Conservation (phyloP, 92 coral and sea anemone species). For the Epizoanthus scotinus region DNA sequence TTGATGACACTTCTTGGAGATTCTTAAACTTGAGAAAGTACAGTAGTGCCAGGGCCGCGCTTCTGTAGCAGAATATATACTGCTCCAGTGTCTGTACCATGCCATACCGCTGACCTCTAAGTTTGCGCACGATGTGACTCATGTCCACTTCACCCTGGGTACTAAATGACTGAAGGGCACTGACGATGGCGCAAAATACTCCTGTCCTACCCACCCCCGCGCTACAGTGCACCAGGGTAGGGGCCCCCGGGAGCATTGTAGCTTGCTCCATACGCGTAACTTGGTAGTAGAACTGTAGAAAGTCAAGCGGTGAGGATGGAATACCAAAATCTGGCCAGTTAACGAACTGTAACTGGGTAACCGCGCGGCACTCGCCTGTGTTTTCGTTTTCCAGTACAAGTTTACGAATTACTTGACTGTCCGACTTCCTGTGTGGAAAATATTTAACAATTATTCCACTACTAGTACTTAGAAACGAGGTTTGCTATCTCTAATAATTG, state of each 20-base stretch:
- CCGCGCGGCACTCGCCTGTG: slow-evolving; percentile 59
- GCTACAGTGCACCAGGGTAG: slow-evolving; percentile 62
- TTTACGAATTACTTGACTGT: slow-evolving; percentile 55
- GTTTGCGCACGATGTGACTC: slow-evolving; percentile 40
- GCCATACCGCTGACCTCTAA: slow-evolving; percentile 60
- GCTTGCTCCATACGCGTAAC: slow-evolving; percentile 40
- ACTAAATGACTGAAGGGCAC: slow-evolving; percentile 50
- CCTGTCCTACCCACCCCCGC: slow-evolving; percentile 66
- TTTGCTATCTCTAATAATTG: neutral
- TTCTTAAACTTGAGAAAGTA: slow-evolving; percentile 41
- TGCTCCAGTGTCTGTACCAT: slow-evolving; percentile 66
- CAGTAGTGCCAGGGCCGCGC: slow-evolving; percentile 53
- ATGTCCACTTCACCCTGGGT: slow-evolving; percentile 48
- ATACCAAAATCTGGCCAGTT: slow-evolving; percentile 67
- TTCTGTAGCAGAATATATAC: slow-evolving; percentile 55
- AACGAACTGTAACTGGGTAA: slow-evolving; percentile 51
- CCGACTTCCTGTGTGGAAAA: slow-evolving; percentile 39
- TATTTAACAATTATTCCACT: neutral
- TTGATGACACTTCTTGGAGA: slow-evolving; percentile 29
- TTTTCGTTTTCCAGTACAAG: slow-evolving; percentile 45
- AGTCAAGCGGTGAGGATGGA: slow-evolving; percentile 58
- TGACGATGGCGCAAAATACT: slow-evolving; percentile 52
- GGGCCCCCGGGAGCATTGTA: slow-evolving; percentile 41
- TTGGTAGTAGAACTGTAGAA: slow-evolving; percentile 49
- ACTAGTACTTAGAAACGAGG: no score